Evolutionary conservation across 2,888 invertebrate species (phyloP).

Genomic region (Eupithecia pulchellata): DNA sequence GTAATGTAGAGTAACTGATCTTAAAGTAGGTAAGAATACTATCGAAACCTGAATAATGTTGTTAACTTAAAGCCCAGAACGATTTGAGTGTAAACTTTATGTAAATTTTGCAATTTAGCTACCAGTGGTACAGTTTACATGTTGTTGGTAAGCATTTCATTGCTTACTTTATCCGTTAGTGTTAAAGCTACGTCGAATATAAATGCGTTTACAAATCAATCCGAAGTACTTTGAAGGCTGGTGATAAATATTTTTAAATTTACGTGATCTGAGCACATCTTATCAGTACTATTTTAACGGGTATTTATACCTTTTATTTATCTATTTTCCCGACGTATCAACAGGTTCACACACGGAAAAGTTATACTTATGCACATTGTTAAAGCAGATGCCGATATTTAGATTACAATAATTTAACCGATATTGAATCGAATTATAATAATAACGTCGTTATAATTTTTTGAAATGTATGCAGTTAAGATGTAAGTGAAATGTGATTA

Average conservation of each 20-base stretch:
- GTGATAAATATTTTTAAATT: neutral
- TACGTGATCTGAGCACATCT: too few species aligned
- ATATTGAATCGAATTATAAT: neutral
- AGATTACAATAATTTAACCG: neutral
- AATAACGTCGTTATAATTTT: neutral
- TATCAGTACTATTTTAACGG: too few species aligned
- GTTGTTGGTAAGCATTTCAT: conserved; percentile 8
- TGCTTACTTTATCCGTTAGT: conserved; percentile 5
- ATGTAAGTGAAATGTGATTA: neutral
- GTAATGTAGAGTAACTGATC: conserved; percentile 16
- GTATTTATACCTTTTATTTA: too few species aligned
- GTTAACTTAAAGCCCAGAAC: conserved; percentile 36
- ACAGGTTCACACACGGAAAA: too few species aligned
- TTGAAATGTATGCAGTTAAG: neutral
- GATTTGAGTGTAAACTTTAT: conserved; percentile 13
- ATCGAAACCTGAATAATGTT: conserved; percentile 43
- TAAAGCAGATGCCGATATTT: neutral
- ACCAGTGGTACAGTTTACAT: conserved; percentile 18
- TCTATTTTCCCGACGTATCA: too few species aligned
- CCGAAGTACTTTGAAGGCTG: neutral
- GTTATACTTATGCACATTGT: neutral
- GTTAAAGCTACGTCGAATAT: conserved; percentile 1
- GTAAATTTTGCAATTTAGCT: conserved; percentile 23
- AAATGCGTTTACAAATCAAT: conserved; percentile 3
- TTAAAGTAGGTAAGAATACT: conserved; percentile 20